phyloP scores from a whole-genome alignment of 2,113 vertebrate species.

The Notothenia rossii region DNA sequence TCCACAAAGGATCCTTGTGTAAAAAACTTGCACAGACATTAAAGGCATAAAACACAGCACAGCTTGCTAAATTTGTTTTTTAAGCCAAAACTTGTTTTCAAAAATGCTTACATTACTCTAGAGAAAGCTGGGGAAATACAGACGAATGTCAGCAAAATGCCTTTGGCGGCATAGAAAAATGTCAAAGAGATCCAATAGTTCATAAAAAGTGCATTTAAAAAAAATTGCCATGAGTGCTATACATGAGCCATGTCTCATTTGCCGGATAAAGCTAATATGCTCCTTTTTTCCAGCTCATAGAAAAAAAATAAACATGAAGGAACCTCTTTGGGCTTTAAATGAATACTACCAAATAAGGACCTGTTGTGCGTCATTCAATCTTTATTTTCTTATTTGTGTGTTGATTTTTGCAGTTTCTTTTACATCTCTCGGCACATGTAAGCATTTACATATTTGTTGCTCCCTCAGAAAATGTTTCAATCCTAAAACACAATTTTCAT shows the following conservation, averaged over 20 bases:
- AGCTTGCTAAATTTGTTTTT: background rate
- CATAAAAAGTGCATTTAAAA: background rate
- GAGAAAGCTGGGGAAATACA: background rate
- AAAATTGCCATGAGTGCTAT: background rate
- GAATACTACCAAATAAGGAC: background rate
- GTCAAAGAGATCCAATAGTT: background rate
- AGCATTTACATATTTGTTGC: background rate
- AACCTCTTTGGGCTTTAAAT: background rate
- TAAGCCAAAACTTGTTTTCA: background rate
- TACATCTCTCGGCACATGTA: background rate
- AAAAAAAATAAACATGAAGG: background rate
- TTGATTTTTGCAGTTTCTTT: background rate
- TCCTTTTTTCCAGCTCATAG: background rate
- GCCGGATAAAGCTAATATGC: background rate
- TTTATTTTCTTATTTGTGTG: background rate
- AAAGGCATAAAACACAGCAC: background rate
- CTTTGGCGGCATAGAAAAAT: background rate
- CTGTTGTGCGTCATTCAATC: background rate
- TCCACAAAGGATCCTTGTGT: background rate
- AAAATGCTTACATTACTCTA: background rate
- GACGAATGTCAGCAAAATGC: background rate
- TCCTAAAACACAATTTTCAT: background rate
- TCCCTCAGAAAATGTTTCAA: constrained; percentile 5
- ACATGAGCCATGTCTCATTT: background rate
- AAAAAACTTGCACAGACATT: background rate